phyloP scores from a whole-genome alignment of 92 coral and sea anemone species.

The Muricea muricata region DNA sequence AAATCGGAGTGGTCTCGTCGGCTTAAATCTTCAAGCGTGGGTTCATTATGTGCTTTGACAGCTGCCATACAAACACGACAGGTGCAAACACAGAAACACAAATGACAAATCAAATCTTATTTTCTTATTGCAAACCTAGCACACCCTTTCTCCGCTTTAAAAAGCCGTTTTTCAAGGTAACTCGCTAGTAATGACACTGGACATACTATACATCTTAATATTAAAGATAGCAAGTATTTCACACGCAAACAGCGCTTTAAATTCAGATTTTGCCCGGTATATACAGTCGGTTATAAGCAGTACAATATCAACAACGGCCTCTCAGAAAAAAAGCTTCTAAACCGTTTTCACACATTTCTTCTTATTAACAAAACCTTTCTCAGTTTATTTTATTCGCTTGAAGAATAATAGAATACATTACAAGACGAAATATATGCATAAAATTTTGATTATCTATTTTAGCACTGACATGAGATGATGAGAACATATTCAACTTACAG shows the following conservation, averaged over 20 bases:
- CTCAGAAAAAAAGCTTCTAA: background rate
- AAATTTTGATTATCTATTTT: background rate
- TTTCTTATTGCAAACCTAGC: background rate
- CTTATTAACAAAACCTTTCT: background rate
- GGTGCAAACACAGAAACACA: constrained; percentile 8
- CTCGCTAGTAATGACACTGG: background rate
- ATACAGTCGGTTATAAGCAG: too few relatives aligned
- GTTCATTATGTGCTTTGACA: background rate
- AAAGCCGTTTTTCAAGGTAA: background rate
- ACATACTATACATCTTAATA: too few relatives aligned
- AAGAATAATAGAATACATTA: constrained; percentile 27
- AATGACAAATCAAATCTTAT: background rate
- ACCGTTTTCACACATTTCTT: background rate
- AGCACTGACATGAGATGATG: too few relatives aligned
- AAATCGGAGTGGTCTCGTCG: background rate
- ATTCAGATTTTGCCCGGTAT: background rate
- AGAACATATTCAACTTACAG: constrained; percentile 87
- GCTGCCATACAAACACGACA: background rate
- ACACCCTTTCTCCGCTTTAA: background rate
- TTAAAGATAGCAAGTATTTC: too few relatives aligned
- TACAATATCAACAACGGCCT: background rate
- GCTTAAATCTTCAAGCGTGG: background rate
- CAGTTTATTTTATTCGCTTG: constrained; percentile 14
- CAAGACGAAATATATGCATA: background rate
- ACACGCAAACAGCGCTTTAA: background rate